Base-by-base conservation (phyloP, 2,113 vertebrate species). In the Coptodon rendalli region DNA sequence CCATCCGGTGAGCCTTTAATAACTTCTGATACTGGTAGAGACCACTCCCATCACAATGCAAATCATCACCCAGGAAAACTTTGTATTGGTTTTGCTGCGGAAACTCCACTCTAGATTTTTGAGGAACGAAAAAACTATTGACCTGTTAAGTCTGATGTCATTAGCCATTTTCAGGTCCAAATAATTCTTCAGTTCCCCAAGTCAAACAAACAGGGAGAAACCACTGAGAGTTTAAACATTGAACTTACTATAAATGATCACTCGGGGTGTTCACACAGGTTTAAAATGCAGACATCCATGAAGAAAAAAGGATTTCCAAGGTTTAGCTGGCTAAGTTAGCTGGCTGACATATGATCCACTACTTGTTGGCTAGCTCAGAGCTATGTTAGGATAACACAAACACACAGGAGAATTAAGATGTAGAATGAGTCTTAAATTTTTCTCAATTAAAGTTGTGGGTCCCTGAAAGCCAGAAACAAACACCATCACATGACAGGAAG, bases 401-500 rank as follows among this genome's bases (percentile, higher is more conserved):
- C 8, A n/a, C 45, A 78, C 19, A 48, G 43, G 0, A 76, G 0
- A 48, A 24, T 40, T 22, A 71, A 3, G 24, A 76, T 29, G 14
- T 11, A 29, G 16, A 29, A 31, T 50, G 43, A 78, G 17, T 0
- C 0, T 52, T 34, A 52, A 0, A 6, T 2, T 50, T 48, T 50
- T 78, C 24, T 78, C 43, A 50, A 78, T n/a, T 50, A n/a, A 31
- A 34, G 27, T 34, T 52, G 45, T 31, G 43, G 9, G 27, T 78
- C 45, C 0, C 45, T 19, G 6, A 52, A 19, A 52, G 16, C 27
- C 45, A 52, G 45, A 50, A 19, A 78, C 73, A 0, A 34, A 52
- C 4, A 0, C 2, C 71, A 0, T 78, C 71, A 78, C 24, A 19
- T 78, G 45, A 17, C 73, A 52, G 1, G 10, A 31, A n/a, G 73